Evolutionary conservation across 2,888 invertebrate species (phyloP), one percentile per base, ranked within the genome.

Genomic region (Thelaira solivaga): DNA sequence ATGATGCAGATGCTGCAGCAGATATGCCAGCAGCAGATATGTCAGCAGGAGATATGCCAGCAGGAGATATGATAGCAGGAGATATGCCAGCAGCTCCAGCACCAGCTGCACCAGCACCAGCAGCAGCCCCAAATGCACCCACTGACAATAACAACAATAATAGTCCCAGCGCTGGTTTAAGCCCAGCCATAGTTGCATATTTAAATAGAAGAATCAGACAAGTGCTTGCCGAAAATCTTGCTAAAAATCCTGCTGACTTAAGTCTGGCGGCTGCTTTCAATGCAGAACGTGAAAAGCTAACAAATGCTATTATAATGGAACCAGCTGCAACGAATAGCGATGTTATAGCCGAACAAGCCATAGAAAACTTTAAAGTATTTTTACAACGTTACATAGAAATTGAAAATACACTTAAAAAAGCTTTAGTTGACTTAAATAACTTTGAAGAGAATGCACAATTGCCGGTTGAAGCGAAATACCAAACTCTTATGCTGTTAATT

Each of bases 351-450:
- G 74, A 74, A 61, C 34, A 36, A 10, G 51, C 53, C 11, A 36
- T 74, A 22, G 51, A 67, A n/a, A 49, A 8, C 4, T 67, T 74
- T 22, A n/a, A 18, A 22, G 18, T 18, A 4, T 74, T 61, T 41
- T 2, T 36, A 1, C 16, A 61, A 18, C 18, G 7, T 16, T 74
- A 36, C 45, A n/a, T 2, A 2, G 22, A 39, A n/a, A 11, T 67
- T 2, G 36, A 29, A 0, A 22, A 16, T 1, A 43, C n/a, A 10
- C 4, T 67, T 3, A 20, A 43, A 45, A 53, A n/a, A 8, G 51
- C 67, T 16, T 45, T 67, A 29, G 43, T 16, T 1, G 22, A 59
- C n/a, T 22, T 67, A n/a, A 29, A 16, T 3, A 0, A 3, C 4
- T 26, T 34, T 1, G 51, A 61, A 36, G 20, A 53, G 3, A n/a